These are phyloP conservation scores for Petrocephalus schoutedeni DNA, from an alignment of 2,797 vertebrate species.

Conservation along the genomic window DNA sequence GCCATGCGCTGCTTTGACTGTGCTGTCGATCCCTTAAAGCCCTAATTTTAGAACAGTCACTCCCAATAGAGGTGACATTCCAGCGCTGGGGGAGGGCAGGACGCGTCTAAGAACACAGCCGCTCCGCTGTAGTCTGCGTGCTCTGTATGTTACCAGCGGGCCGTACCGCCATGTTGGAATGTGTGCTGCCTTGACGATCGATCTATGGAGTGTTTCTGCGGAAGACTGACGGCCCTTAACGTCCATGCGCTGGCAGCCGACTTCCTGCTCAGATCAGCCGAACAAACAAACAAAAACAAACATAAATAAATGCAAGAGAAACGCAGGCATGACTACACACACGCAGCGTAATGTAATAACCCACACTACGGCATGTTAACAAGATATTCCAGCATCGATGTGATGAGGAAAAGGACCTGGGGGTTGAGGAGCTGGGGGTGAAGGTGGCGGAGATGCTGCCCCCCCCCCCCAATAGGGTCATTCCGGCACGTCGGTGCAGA, in stretches of 20 bases:
- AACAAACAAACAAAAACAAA: not conserved
- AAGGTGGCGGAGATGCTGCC: not conserved
- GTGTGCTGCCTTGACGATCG: not conserved
- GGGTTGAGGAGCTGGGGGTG: not conserved
- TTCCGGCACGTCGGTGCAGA: not conserved
- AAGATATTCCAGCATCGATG: not conserved
- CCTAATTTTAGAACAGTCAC: constrained; percentile 52
- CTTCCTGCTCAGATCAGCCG: not conserved
- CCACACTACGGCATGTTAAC: not conserved
- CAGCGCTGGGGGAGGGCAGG: constrained; percentile 30
- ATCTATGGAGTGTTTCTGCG: not conserved
- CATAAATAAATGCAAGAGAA: not conserved
- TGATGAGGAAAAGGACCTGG: not conserved
- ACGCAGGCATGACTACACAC: not conserved
- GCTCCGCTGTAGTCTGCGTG: not conserved
- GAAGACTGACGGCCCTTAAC: not conserved
- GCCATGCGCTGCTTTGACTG: constrained; percentile 50
- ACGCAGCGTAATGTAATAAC: not conserved
- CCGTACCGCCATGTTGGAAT: not conserved
- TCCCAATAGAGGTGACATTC: constrained; percentile 40
- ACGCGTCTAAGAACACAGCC: not conserved
- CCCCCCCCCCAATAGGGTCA: not conserved
- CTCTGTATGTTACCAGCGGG: not conserved
- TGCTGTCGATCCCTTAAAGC: constrained; percentile 46
- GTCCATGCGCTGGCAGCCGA: not conserved